Base-by-base conservation (phyloP, 2,888 invertebrate species). In the Maniola hyperantus region DNA sequence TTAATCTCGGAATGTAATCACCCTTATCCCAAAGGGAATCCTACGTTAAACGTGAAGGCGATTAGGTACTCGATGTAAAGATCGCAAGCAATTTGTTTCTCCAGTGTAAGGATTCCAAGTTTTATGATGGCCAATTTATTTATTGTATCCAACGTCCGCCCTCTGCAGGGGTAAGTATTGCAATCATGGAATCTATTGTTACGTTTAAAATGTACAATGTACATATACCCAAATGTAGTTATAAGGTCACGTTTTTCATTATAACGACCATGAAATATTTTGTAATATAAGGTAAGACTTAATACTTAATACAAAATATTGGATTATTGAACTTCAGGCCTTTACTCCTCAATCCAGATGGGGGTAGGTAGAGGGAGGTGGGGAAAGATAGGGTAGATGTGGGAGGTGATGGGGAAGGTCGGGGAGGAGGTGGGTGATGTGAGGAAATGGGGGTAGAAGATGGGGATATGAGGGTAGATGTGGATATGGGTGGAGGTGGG, bases 61-160 rank as follows among this genome's bases (percentile, higher is more conserved):
- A 46, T 66, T n/a, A 26, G 26, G 26, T 26, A 39, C 51, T 63
- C 48, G 46, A 33, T 36, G 26, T 7, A 39, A 42, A 65, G 39
- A 55, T 50, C 39, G 54, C 42, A 20, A 63, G 59, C 48, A 66
- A 20, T 39, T 61, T 55, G 54, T 53, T 59, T 50, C 59, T 42
- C 34, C 13, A 20, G 62, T 59, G 44, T 63, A 59, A 46, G 44
- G 13, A 62, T 13, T 46, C 53, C 65, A 42, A 20, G 46, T 33
- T 48, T 51, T 57, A 64, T 42, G 53, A 67, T 42, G 50, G 57
- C 42, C 62, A 62, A 65, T 65, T 62, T 65, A 61, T 65, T 55
- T 34, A 34, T 7, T 54, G 61, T 50, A 65, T 58, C 36, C 26
- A 36, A 55, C 54, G 26, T 59, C 44, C 63, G 6, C 48, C 46